A percentile compares a stretch with the other conserved stretches of the same genome.
These are phyloP conservation scores for Dicycla oo DNA, from an alignment of 2,888 invertebrate genomes.

Conservation along the genomic window DNA sequence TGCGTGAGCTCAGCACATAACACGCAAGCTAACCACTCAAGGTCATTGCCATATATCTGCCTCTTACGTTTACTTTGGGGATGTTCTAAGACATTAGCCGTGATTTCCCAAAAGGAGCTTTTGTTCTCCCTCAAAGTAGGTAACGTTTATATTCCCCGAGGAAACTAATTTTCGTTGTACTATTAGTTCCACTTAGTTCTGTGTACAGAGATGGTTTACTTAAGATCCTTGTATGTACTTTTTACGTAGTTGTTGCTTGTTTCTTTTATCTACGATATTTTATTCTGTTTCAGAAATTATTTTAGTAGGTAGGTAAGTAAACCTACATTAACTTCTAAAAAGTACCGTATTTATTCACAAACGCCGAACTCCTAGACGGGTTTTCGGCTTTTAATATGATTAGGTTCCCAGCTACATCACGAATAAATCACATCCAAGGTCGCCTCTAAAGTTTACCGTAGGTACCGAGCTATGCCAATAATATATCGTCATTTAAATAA, in stretches of 20 bases:
- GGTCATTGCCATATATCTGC: too few species aligned
- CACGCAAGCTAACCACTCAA: too few species aligned
- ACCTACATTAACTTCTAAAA: not conserved
- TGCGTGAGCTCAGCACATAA: too few species aligned
- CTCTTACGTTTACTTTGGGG: constrained; percentile 63
- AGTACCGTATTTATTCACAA: not conserved
- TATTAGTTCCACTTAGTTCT: constrained; percentile 50
- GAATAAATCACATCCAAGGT: not conserved
- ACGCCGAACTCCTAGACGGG: not conserved
- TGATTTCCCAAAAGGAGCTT: constrained; percentile 72
- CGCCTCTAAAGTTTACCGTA: not conserved
- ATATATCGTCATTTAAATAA: not conserved
- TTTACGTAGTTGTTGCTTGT: not conserved
- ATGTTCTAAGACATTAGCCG: constrained; percentile 51
- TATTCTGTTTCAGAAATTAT: not conserved
- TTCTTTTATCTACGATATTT: not conserved
- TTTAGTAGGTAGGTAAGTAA: not conserved
- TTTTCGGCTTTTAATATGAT: not conserved
- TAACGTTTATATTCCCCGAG: constrained; percentile 49
- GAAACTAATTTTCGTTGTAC: constrained; percentile 51
- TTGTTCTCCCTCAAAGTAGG: constrained; percentile 53
- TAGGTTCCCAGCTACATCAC: not conserved
- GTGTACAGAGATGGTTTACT: constrained; percentile 13
- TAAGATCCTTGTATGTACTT: constrained; percentile 3
- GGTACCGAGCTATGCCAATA: not conserved